These are phyloP conservation scores for Eumeta japonica DNA, from an alignment of 1,140 invertebrate species.

Conservation along the genomic window DNA sequence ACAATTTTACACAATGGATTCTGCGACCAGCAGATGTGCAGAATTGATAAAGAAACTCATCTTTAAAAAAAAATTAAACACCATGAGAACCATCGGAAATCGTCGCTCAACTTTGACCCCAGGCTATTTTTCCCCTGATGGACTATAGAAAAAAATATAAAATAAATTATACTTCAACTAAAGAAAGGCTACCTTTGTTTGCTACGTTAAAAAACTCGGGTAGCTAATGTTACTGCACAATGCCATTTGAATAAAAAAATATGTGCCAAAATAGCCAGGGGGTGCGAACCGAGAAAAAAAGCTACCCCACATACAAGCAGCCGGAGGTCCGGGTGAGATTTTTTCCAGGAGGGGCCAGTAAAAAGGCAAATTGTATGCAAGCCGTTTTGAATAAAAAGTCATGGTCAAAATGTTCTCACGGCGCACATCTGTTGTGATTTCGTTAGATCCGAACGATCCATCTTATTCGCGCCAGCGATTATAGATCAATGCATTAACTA, in stretches of 20 bases:
- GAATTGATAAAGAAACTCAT: constrained; percentile 25
- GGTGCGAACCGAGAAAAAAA: constrained; percentile 38
- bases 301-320: constrained; percentile 25
- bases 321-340: constrained; percentile 26
- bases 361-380: constrained; percentile 27
- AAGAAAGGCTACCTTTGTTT: constrained; percentile 43
- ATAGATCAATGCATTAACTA: too few species aligned
- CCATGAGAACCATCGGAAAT: constrained; percentile 37
- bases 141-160: constrained; percentile 46
- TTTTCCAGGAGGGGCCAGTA: constrained; percentile 41
- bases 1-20: too few species aligned
- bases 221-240: constrained; percentile 36
- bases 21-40: constrained; percentile 26
- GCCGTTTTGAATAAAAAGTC: constrained; percentile 28
- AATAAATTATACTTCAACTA: constrained; percentile 41
- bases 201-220: constrained; percentile 40
- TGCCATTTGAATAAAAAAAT: constrained; percentile 46
- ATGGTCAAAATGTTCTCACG: constrained; percentile 42
- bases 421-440: constrained; percentile 14
- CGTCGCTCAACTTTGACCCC: constrained; percentile 50
- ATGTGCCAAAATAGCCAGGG: constrained; percentile 17
- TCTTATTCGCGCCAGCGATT: too few species aligned
- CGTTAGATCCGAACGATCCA: too few species aligned
- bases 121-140: constrained; percentile 31
- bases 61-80: constrained; percentile 30